Evolutionary conservation across 53 echinoderm and acorn worm genomes (phyloP).

Genomic region (Mesocentrotus franciscanus): DNA sequence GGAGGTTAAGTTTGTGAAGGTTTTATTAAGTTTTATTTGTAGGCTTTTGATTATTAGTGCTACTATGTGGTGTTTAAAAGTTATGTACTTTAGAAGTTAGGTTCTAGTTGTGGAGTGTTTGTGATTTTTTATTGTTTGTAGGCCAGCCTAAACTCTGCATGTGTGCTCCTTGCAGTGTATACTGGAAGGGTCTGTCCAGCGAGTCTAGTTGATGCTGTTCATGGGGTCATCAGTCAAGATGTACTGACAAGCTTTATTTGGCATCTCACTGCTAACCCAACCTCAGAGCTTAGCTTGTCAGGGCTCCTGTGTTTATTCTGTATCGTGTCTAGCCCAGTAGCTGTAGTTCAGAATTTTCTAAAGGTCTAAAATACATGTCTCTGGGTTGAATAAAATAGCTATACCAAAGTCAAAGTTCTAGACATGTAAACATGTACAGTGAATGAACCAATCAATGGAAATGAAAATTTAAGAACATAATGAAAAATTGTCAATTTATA

Average conservation of each 20-base stretch:
- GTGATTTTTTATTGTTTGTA: background rate
- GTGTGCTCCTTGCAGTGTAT: background rate
- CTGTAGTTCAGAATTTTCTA: background rate
- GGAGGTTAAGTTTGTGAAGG: too few species aligned
- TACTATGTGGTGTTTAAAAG: too few species aligned
- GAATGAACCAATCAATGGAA: too few species aligned
- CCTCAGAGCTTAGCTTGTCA: background rate
- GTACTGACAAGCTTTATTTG: conserved; percentile 56
- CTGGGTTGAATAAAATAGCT: too few species aligned
- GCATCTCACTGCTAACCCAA: conserved; percentile 35
- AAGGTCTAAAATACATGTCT: too few species aligned
- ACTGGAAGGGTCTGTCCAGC: background rate
- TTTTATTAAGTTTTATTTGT: too few species aligned
- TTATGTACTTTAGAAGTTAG: too few species aligned
- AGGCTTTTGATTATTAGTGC: too few species aligned
- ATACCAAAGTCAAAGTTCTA: too few species aligned
- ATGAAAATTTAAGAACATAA: too few species aligned
- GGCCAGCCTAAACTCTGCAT: background rate
- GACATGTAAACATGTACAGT: too few species aligned
- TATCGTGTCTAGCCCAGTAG: background rate
- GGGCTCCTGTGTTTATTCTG: conserved; percentile 4
- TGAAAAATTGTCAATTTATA: too few species aligned
- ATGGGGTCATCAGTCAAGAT: conserved; percentile 42
- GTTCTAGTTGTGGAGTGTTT: background rate
- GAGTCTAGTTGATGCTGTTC: conserved; percentile 16